A percentile compares a stretch with the other conserved stretches of the same genome.
These are phyloP conservation scores for Sporophila hypoxantha DNA, from an alignment of 2,113 vertebrate species.

Conservation along the genomic window DNA sequence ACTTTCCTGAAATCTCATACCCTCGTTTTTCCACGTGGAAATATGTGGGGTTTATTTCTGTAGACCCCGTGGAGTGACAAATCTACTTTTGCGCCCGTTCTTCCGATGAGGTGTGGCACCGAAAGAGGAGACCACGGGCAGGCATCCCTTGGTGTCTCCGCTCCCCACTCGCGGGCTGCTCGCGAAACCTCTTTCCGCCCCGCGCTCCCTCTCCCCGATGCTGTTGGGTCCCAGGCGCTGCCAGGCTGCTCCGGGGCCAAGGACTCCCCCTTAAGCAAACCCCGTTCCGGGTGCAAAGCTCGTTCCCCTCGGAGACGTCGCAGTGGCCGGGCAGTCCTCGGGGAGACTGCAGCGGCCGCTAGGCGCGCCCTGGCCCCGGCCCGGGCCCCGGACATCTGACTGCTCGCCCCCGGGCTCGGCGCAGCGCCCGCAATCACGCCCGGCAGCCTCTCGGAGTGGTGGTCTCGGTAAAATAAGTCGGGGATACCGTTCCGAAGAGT, in stretches of 20 bases:
- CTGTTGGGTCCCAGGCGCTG: neutral
- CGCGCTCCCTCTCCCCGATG: neutral
- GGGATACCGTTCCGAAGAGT: neutral
- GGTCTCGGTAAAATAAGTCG: neutral
- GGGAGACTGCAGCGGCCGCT: neutral
- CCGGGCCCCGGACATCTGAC: neutral
- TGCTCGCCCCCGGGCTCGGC: neutral
- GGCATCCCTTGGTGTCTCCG: no score
- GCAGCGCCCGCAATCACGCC: neutral
- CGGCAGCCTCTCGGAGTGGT: neutral
- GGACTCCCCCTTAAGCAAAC: neutral
- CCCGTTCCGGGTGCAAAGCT: neutral
- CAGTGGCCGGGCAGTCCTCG: neutral
- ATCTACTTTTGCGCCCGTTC: neutral
- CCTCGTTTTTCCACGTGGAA: neutral
- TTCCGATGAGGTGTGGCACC: neutral
- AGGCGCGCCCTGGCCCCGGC: neutral
- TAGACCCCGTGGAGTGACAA: neutral
- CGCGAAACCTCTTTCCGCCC: no score
- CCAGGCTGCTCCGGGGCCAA: neutral
- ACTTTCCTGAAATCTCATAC: neutral
- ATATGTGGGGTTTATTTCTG: neutral
- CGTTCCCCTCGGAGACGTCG: neutral
- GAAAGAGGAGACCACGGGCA: no score
- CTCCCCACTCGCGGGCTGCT: neutral